A percentile compares a stretch with the other conserved stretches of the same genome.
These are phyloP conservation scores for Pemphigus obesinymphae DNA, from an alignment of 1,140 invertebrate species.

Conservation along the genomic window DNA sequence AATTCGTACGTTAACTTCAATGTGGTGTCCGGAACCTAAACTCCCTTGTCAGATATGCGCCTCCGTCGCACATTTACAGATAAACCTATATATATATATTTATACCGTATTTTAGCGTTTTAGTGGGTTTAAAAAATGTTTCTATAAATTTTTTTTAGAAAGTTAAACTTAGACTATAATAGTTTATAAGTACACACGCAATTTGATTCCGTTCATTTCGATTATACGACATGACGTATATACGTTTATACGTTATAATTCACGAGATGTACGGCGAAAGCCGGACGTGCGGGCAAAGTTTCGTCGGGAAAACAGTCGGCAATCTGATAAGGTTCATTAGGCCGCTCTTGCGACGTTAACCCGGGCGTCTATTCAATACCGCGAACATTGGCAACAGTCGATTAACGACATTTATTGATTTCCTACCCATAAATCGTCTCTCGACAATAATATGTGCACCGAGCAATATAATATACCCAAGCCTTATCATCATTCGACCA, in stretches of 20 bases:
- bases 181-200: neutral
- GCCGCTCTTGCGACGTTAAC: neutral
- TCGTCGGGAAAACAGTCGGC: too few species aligned
- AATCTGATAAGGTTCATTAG: slow-evolving; percentile 42
- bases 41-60: too few species aligned
- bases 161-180: too few species aligned
- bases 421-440: slow-evolving; percentile 25
- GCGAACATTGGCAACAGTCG: neutral
- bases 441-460: neutral
- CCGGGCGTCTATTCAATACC: neutral
- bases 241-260: neutral
- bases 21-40: too few species aligned
- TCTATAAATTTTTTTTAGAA: neutral
- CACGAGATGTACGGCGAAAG: too few species aligned
- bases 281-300: too few species aligned
- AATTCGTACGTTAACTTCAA: too few species aligned
- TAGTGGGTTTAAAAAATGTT: neutral
- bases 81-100: too few species aligned
- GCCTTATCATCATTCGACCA: neutral
- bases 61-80: too few species aligned
- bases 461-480: neutral
- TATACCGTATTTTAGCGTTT: too few species aligned
- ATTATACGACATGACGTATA: neutral
- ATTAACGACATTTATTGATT: slow-evolving; percentile 41
- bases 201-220: neutral